Conservation (phyloP, 2,888 invertebrate genomes). For the Ornithoptera alexandrae region DNA sequence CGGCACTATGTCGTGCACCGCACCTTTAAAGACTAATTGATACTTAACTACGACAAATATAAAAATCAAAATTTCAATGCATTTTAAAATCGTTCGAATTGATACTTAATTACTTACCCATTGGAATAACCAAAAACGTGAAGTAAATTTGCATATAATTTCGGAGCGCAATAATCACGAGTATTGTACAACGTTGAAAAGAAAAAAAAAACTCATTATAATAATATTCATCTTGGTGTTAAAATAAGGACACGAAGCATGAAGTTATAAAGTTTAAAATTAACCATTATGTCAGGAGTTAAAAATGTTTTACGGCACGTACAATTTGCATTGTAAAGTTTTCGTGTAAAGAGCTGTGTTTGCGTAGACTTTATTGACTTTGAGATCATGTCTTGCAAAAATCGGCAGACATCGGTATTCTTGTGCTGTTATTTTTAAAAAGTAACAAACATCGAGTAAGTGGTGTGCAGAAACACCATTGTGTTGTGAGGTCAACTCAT, state of each 20-base stretch:
- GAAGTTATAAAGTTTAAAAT: slow-evolving; percentile 40
- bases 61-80: slow-evolving; percentile 11
- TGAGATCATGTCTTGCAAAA: slow-evolving; percentile 22
- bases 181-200: slow-evolving; percentile 35
- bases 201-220: slow-evolving; percentile 38
- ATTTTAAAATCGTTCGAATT: slow-evolving; percentile 49
- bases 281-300: slow-evolving; percentile 31
- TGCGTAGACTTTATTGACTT: slow-evolving; percentile 23
- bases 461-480: slow-evolving; percentile 12
- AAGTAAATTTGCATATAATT: slow-evolving; percentile 61
- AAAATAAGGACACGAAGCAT: slow-evolving; percentile 33
- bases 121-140: slow-evolving; percentile 61
- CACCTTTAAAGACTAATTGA: slow-evolving; percentile 19
- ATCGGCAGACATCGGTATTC: slow-evolving; percentile 5
- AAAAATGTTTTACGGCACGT: slow-evolving; percentile 20
- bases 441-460: slow-evolving; percentile 8
- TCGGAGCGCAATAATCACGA: slow-evolving; percentile 28
- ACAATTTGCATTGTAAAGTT: slow-evolving; percentile 21
- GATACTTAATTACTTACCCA: slow-evolving; percentile 67
- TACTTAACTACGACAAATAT: neutral
- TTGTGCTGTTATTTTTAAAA: slow-evolving; percentile 15
- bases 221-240: slow-evolving; percentile 36
- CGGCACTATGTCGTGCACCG: slow-evolving; percentile 3
- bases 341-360: slow-evolving; percentile 13
- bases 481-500: slow-evolving; percentile 22